Percentiles rank a stretch among this genome's conserved stretches.
phyloP scores from a whole-genome alignment of 2,797 vertebrate genomes.

The Pygocentrus nattereri region DNA sequence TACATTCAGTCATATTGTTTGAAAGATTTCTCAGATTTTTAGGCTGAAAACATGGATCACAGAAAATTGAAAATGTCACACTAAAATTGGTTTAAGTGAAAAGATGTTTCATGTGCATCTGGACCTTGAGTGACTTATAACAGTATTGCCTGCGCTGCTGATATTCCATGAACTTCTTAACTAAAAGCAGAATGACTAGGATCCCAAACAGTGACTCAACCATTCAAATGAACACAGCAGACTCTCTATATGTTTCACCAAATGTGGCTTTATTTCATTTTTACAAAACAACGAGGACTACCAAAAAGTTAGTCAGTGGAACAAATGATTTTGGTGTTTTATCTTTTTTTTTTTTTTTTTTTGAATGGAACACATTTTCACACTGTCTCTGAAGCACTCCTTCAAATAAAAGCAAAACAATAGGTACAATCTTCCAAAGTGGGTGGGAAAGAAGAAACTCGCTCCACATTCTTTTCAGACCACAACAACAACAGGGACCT shows the following conservation, averaged over 20 bases:
- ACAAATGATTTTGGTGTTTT: constrained; percentile 55
- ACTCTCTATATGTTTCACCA: constrained; percentile 68
- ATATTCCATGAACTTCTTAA: too few relatives aligned
- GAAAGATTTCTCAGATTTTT: too few relatives aligned
- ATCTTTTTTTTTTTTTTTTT: constrained; percentile 49
- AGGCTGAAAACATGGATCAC: too few relatives aligned
- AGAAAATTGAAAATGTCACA: too few relatives aligned
- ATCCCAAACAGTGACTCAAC: too few relatives aligned
- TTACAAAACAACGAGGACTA: constrained; percentile 86
- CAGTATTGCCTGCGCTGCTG: too few relatives aligned
- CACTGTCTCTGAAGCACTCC: constrained; percentile 72
- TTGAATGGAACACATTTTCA: constrained; percentile 71
- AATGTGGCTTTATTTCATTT: constrained; percentile 84
- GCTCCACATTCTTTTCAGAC: constrained; percentile 74
- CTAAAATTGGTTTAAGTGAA: too few relatives aligned
- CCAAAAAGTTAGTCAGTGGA: constrained; percentile 82
- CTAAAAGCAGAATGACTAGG: not conserved
- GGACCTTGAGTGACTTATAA: too few relatives aligned
- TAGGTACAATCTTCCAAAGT: constrained; percentile 75
- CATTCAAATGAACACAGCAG: not conserved
- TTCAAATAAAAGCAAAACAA: constrained; percentile 57
- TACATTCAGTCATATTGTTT: too few relatives aligned
- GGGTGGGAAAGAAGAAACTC: constrained; percentile 62
- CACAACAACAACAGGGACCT: constrained; percentile 64
- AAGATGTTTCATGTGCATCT: too few relatives aligned